phyloP scores from a whole-genome alignment of 2,888 invertebrate species.

The Kryphioiulus occultus region DNA sequence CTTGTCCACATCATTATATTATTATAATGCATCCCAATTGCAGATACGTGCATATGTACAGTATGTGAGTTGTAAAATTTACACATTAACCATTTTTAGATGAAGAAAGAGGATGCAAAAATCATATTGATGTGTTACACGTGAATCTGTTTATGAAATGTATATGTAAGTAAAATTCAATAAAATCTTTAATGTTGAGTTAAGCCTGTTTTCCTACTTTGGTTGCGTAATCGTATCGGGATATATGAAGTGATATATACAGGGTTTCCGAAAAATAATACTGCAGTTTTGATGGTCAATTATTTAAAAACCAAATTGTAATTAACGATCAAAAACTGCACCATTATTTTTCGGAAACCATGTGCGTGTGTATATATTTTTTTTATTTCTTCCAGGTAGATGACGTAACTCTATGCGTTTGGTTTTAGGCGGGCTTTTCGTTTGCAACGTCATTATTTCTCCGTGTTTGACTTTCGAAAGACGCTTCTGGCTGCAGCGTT shows the following conservation, averaged over 20 bases:
- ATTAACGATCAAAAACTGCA: too few species aligned
- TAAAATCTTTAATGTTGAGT: neutral
- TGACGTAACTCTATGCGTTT: too few species aligned
- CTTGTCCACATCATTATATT: neutral
- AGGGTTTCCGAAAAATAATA: neutral
- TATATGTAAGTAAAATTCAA: neutral
- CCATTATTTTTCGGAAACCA: too few species aligned
- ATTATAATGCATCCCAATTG: neutral
- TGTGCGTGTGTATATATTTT: too few species aligned
- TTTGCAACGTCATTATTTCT: too few species aligned
- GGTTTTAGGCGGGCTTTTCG: too few species aligned
- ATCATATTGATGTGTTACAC: neutral
- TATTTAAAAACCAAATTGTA: too few species aligned
- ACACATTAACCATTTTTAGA: neutral
- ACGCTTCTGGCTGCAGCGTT: too few species aligned
- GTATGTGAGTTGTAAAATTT: neutral
- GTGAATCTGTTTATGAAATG: neutral
- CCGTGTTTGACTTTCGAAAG: too few species aligned
- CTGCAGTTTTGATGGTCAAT: too few species aligned
- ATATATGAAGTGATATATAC: too few species aligned
- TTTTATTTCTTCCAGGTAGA: too few species aligned
- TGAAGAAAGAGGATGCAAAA: neutral
- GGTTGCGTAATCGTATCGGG: neutral
- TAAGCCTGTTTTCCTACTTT: neutral
- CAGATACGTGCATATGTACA: neutral